phyloP scores from a whole-genome alignment of 2,797 vertebrate species.

The Corythornis leucogaster region DNA sequence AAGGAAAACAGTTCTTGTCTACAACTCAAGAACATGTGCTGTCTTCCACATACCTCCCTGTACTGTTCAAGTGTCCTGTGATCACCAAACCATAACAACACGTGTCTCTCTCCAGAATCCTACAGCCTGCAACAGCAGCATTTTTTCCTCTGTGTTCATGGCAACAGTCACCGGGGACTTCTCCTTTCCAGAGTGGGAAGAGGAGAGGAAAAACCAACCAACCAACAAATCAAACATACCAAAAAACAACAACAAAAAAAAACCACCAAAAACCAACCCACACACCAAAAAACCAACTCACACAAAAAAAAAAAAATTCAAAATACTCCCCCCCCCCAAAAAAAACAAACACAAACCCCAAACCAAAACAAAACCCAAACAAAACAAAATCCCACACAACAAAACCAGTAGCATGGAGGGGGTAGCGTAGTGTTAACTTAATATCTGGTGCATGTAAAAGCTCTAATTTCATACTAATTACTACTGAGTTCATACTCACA shows the following conservation, averaged over 20 bases:
- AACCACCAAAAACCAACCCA: too few species aligned
- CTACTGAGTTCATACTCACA: background rate
- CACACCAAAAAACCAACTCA: too few species aligned
- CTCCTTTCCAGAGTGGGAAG: background rate
- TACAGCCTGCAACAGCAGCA: accelerated
- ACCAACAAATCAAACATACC: too few species aligned
- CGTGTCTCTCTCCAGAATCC: background rate
- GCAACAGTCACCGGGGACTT: background rate
- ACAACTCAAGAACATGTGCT: background rate
- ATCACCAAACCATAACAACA: background rate
- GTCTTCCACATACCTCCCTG: background rate
- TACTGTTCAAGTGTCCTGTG: background rate
- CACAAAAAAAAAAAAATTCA: background rate
- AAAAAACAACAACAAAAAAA: too few species aligned
- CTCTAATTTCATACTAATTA: background rate
- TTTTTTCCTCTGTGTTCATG: background rate
- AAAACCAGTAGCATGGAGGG: background rate
- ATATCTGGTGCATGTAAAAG: background rate
- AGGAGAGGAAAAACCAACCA: background rate
- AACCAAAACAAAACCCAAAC: background rate
- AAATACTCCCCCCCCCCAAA: too few species aligned
- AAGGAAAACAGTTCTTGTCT: background rate
- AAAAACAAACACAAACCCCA: background rate
- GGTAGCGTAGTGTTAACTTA: background rate
- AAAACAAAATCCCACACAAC: too few species aligned